A percentile compares a stretch with the other conserved stretches of the same genome.
These are phyloP conservation scores for Cyclophora albipunctata DNA, from an alignment of 2,888 invertebrate genomes.

Conservation along the genomic window DNA sequence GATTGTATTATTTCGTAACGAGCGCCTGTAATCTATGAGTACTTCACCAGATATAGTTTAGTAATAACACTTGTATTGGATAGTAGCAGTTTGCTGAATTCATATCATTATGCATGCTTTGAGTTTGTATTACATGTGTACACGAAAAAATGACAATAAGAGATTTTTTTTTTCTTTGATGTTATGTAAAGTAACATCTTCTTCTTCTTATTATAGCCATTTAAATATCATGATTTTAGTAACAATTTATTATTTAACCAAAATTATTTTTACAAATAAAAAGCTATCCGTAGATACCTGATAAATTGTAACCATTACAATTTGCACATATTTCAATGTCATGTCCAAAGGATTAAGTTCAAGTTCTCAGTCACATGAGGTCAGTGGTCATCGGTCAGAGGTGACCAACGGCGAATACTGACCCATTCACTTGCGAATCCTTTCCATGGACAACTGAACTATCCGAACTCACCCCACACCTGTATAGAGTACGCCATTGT, in stretches of 20 bases:
- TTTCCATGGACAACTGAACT: constrained; percentile 8
- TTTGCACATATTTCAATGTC: constrained; percentile 37
- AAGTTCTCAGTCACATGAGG: constrained; percentile 66
- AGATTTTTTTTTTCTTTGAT: neutral
- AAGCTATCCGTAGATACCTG: too few relatives aligned
- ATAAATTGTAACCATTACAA: too few relatives aligned
- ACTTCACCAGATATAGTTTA: too few relatives aligned
- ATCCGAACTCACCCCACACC: constrained; percentile 32
- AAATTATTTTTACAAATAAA: too few relatives aligned
- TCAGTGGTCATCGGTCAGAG: constrained; percentile 65
- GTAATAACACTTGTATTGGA: constrained; percentile 2
- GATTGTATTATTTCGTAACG: constrained; percentile 17
- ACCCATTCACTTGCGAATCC: constrained; percentile 24
- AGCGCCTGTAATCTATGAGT: constrained; percentile 10
- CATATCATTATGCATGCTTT: too few relatives aligned
- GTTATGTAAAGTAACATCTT: too few relatives aligned
- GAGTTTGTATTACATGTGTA: too few relatives aligned
- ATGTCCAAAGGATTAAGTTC: constrained; percentile 41
- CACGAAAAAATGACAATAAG: neutral
- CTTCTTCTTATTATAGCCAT: neutral
- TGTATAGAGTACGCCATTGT: constrained; percentile 26
- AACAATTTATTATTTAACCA: too few relatives aligned
- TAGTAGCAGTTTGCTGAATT: too few relatives aligned
- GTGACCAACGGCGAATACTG: constrained; percentile 62
- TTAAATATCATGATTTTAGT: too few relatives aligned